A percentile compares a stretch with the other conserved stretches of the same genome.
Conservation (phyloP, 2,113 vertebrate genomes). For the Paratilapia polleni region DNA sequence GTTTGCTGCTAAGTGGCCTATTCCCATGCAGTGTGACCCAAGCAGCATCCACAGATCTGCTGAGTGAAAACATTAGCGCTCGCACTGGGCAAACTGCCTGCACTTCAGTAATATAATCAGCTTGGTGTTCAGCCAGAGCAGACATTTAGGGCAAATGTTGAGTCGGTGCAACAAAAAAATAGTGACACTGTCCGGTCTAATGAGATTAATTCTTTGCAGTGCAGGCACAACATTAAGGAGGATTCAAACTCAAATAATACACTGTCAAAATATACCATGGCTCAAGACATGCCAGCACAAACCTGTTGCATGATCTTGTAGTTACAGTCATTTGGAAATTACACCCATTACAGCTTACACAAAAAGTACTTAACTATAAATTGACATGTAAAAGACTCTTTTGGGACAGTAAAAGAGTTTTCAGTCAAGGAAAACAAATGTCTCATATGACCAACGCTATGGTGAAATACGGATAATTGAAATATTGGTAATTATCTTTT, state of each 20-base stretch:
- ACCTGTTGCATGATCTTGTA: conserved; percentile 26
- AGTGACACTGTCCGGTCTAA: conserved; percentile 32
- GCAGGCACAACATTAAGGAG: neutral
- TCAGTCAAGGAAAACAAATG: neutral
- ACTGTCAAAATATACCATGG: conserved; percentile 3
- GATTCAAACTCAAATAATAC: conserved; percentile 26
- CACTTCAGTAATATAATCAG: conserved; percentile 60
- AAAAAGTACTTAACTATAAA: neutral
- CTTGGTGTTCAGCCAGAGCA: conserved; percentile 46
- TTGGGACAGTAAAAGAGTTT: neutral
- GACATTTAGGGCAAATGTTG: conserved; percentile 57
- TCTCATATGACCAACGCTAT: too few species aligned
- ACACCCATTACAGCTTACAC: neutral
- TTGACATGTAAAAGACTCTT: neutral
- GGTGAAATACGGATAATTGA: neutral
- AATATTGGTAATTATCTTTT: neutral
- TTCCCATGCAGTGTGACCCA: conserved; percentile 62
- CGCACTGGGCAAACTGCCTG: conserved; percentile 42
- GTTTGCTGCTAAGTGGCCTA: conserved; percentile 49
- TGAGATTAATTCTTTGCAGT: conserved; percentile 29
- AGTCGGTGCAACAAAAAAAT: conserved; percentile 35
- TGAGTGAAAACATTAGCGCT: conserved; percentile 63
- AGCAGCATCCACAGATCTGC: conserved; percentile 55
- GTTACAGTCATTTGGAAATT: neutral
- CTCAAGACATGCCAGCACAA: neutral